phyloP scores from a whole-genome alignment of 2,113 vertebrate genomes.

The Sebastes schlegelii region DNA sequence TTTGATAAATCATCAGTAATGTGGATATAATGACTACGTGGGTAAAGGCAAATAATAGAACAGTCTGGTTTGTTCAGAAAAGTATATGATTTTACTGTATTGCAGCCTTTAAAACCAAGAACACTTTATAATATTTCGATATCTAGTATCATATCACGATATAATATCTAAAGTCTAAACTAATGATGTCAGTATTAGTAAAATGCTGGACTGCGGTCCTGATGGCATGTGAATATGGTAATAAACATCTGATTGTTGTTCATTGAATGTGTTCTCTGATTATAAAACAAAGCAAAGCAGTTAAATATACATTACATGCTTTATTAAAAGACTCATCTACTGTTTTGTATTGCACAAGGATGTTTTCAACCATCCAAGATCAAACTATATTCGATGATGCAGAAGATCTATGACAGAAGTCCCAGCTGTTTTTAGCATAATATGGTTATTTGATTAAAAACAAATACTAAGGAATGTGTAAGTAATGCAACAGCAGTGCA shows the following conservation, averaged over 20 bases:
- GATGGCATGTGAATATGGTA: not conserved
- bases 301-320: slow-evolving; percentile 68
- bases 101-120: too few species aligned
- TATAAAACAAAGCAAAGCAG: slow-evolving; percentile 55
- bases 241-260: slow-evolving; percentile 8
- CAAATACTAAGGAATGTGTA: slow-evolving; percentile 64
- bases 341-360: slow-evolving; percentile 77
- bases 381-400: slow-evolving; percentile 58
- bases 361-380: slow-evolving; percentile 64
- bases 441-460: slow-evolving; percentile 42
- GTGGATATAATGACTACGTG: too few species aligned
- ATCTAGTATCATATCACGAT: too few species aligned
- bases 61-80: too few species aligned
- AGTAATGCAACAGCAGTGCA: slow-evolving; percentile 70
- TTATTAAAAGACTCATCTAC: slow-evolving; percentile 70
- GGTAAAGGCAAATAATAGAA: too few species aligned
- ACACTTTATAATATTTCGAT: too few species aligned
- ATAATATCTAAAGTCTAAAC: not conserved
- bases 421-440: slow-evolving; percentile 56
- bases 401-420: slow-evolving; percentile 51
- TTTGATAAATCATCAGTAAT: too few species aligned
- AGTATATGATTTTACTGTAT: too few species aligned
- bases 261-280: slow-evolving; percentile 19
- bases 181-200: not conserved
- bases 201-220: not conserved